Evolutionary conservation across 2,888 invertebrate species (phyloP).

Genomic region (Caenorhabditis virilis): DNA sequence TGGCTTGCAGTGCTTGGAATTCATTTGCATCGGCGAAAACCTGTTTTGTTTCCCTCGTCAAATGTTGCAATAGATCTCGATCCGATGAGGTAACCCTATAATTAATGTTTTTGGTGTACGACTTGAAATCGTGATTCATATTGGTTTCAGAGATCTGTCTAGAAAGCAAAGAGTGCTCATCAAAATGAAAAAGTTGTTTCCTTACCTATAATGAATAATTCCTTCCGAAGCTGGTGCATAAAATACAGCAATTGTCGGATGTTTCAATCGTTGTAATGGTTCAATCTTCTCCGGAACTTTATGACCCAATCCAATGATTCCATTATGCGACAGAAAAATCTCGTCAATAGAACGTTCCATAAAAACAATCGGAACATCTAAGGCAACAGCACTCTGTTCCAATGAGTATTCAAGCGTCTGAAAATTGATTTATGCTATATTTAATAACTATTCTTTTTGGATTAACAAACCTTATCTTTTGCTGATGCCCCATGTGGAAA

Average conservation of each 20-base stretch:
- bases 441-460: no score
- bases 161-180: no score
- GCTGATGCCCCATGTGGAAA: not conserved
- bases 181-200: not conserved
- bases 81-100: conserved; percentile 49
- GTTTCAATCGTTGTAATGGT: conserved; percentile 29
- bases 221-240: conserved; percentile 51
- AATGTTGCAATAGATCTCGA: conserved; percentile 34
- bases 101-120: no score
- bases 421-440: conserved; percentile 6
- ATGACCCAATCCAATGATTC: conserved; percentile 57
- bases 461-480: conserved; percentile 3
- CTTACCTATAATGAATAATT: conserved; percentile 50
- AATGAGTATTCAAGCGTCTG: conserved; percentile 34
- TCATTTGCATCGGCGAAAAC: conserved; percentile 78
- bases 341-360: conserved; percentile 49
- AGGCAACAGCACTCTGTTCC: conserved; percentile 38
- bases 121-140: not conserved
- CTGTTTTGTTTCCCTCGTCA: conserved; percentile 74
- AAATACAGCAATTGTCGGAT: conserved; percentile 54
- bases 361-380: conserved; percentile 51
- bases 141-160: not conserved
- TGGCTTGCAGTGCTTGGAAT: conserved; percentile 79
- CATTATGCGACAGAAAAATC: conserved; percentile 58
- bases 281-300: conserved; percentile 20